Base-by-base conservation (phyloP, 2,113 vertebrate species). In the Eira barbara region DNA sequence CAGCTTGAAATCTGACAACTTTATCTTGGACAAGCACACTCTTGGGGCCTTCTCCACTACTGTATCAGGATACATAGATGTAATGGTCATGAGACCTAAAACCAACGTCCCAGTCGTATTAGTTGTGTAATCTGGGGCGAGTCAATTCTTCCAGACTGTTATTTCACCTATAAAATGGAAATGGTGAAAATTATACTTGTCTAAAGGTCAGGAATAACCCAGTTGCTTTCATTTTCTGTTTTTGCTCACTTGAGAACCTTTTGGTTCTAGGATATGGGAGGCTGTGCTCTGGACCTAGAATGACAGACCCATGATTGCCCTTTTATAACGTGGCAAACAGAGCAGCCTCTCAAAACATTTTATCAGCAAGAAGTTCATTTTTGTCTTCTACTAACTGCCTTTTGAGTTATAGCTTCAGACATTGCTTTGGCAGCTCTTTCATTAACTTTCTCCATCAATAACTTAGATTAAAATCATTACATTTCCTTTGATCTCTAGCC, bases 361-460 rank as follows among this genome's bases (percentile, higher is more conserved):
- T 93, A 61, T 9, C 63, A 67, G 45, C 15, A 96, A 81, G 14
- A 83, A 91, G 47, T 93, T 82, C 25, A 11, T 76, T 96, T 97
- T 74, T 93, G 55, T 88, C 15, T 87, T 47, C 47, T 52, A 34
- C 25, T 94, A 88, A 2, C 85, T 88, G 39, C 42, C 45, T 36
- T 79, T 83, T 27, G 65, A 57, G 29, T 79, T 49, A 95, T 10
- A n/a, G 31, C 4, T 49, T 74, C n/a, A 12, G 12, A 71, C 0
- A 27, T 34, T 39, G 14, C 15, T 78, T 74, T 79, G 65, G 45
- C 7, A 84, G n/a, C 20, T 27, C 3, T 15, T 61, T 55, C 9
- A 63, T 84, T 78, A 57, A 4, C 67, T 89, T 90, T 39, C 3
- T 10, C 3, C 20, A 49, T 20, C 29, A 2, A 74, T 9, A 57